Percentiles rank a stretch among this genome's conserved stretches.
Conservation (phyloP, 1,140 invertebrate genomes). For the Drosophila parvula region DNA sequence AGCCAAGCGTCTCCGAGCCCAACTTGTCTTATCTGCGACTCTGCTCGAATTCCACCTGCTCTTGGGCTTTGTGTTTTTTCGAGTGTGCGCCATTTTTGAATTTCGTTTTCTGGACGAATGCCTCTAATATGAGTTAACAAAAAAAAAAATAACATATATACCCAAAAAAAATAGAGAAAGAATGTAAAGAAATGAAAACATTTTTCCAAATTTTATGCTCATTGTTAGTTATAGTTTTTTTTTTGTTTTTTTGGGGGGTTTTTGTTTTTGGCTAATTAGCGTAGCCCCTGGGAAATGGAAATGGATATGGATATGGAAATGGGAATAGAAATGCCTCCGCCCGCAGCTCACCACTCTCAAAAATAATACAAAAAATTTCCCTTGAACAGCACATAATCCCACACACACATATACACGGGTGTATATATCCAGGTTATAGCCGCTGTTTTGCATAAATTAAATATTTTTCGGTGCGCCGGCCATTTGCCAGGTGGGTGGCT, state of each 20-base stretch:
- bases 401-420: slow-evolving; percentile 19
- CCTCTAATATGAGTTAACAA: slow-evolving; percentile 79
- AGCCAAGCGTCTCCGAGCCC: slow-evolving; percentile 71
- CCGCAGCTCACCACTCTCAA: slow-evolving; percentile 44
- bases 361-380: slow-evolving; percentile 52
- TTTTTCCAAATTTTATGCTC: slow-evolving; percentile 72
- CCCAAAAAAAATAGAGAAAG: slow-evolving; percentile 14
- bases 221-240: slow-evolving; percentile 62
- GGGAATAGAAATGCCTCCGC: slow-evolving; percentile 58
- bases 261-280: slow-evolving; percentile 80
- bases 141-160: slow-evolving; percentile 27
- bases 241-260: slow-evolving; percentile 29
- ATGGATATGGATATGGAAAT: slow-evolving; percentile 41
- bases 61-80: slow-evolving; percentile 22
- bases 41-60: slow-evolving; percentile 47
- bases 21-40: slow-evolving; percentile 50
- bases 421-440: slow-evolving; percentile 60
- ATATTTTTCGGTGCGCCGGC: slow-evolving; percentile 47
- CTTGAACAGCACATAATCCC: slow-evolving; percentile 61
- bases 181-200: slow-evolving; percentile 59
- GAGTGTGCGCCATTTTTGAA: slow-evolving; percentile 68
- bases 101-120: slow-evolving; percentile 81
- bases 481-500: slow-evolving; percentile 48
- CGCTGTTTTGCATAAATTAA: slow-evolving; percentile 75
- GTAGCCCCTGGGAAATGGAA: slow-evolving; percentile 72